Evolutionary conservation across 2,888 invertebrate genomes (phyloP), one percentile per base, ranked within the genome.

Genomic region (Limnephilus marmoratus): DNA sequence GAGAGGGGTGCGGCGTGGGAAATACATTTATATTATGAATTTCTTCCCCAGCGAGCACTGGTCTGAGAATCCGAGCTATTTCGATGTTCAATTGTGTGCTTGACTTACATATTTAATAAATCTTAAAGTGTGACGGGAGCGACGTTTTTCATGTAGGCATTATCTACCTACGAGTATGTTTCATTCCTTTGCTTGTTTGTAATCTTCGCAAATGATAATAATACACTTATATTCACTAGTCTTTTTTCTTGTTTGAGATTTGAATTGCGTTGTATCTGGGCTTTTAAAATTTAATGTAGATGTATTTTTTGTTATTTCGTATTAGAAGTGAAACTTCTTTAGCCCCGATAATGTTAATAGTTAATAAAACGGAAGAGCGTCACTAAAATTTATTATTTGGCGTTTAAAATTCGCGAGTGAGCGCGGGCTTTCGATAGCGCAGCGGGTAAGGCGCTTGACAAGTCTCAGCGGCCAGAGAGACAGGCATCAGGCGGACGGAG

Each of bases 1-100:
- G 24, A 68, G 68, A n/a, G 24, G 68, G n/a, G 9, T 68, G 24
- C 68, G 68, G 68, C 68, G 86, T 41, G 86, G 11, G 45, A 86
- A 45, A 86, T 86, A 86, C 68, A 68, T 68, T 68, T 68, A 68
- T 68, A 68, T 68, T 86, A 86, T 86, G 86, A 86, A 86, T 86
- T 86, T 86, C 45, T 41, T 86, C 45, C 45, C 3, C 45, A n/a
- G 45, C 29, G n/a, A 41, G 12, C 86, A 45, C 24, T 18, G 11
- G 45, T 45, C 68, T 68, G 68, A 68, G 68, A 68, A 68, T 68
- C n/a, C 9, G 9, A 68, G 68, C 24, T 68, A 68, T 68, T 68
- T 68, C 68, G 68, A 24, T 68, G 68, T 68, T 68, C 68, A 68
- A 68, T 24, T 68, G 24, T n/a, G 68, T 68, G 68, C 68, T 68